phyloP scores from a whole-genome alignment of 2,888 invertebrate species.

The Tromatobia lineatoria region DNA sequence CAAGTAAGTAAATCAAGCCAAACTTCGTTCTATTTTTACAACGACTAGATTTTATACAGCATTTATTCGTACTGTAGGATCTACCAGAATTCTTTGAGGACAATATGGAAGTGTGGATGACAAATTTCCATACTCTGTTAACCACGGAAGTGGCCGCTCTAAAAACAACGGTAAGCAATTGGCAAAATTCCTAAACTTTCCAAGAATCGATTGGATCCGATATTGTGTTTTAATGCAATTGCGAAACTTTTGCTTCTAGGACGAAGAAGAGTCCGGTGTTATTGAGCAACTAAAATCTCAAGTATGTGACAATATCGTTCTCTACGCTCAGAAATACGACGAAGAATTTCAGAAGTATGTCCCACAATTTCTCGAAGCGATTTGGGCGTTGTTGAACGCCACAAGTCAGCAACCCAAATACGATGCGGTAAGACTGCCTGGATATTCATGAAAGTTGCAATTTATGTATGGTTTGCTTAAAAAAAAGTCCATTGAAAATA shows the following conservation, averaged over 20 bases:
- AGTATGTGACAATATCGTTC: conserved; percentile 97
- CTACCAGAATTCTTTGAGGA: conserved; percentile 99
- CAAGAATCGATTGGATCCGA: not conserved
- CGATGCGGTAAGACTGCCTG: conserved; percentile 90
- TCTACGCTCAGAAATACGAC: conserved; percentile 99
- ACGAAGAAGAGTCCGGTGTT: conserved; percentile 94
- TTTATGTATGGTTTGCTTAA: too few species aligned
- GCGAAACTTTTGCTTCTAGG: conserved; percentile 85
- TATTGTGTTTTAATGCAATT: not conserved
- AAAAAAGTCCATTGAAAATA: too few species aligned
- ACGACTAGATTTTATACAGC: conserved; percentile 5
- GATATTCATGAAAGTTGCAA: too few species aligned
- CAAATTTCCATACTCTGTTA: conserved; percentile 93
- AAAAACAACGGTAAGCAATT: conserved; percentile 87
- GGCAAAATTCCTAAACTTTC: not conserved
- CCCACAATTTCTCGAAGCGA: conserved; percentile 96
- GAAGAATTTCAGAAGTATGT: conserved; percentile 98
- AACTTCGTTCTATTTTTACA: not conserved
- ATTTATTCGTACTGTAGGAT: conserved; percentile 87
- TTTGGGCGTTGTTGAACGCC: conserved; percentile 96
- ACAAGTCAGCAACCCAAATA: conserved; percentile 95
- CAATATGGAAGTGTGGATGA: conserved; percentile 98
- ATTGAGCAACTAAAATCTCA: conserved; percentile 97
- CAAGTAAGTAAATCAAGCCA: conserved; percentile 87
- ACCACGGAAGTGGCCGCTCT: conserved; percentile 92